Conservation (phyloP, 2,888 invertebrate genomes). For the Monochamus alternatus region DNA sequence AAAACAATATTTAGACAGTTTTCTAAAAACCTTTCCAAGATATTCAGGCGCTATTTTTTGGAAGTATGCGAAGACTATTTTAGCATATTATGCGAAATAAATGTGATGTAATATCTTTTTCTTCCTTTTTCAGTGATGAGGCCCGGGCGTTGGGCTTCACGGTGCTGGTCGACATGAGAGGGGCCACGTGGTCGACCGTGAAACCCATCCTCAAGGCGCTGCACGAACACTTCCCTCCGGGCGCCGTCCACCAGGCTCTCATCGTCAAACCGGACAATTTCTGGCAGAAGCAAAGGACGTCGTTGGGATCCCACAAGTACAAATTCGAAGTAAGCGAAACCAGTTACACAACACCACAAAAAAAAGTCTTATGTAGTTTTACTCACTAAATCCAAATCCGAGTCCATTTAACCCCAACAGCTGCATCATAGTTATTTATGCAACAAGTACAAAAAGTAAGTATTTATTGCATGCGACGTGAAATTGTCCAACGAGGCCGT, state of each 20-base stretch:
- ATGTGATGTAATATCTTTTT: not conserved
- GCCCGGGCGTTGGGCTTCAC: conserved; percentile 92
- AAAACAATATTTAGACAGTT: too few relatives aligned
- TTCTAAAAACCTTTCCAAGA: too few relatives aligned
- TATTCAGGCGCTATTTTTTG: too few relatives aligned
- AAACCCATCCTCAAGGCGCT: conserved; percentile 98
- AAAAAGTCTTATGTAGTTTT: too few relatives aligned
- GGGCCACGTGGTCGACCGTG: conserved; percentile 95
- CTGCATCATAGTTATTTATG: too few relatives aligned
- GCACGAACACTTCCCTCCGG: conserved; percentile 95
- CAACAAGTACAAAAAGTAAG: too few relatives aligned
- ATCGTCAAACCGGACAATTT: conserved; percentile 99
- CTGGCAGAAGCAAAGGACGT: conserved; percentile 99
- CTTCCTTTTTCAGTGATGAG: conserved; percentile 80
- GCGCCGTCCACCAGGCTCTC: conserved; percentile 92
- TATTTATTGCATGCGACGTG: too few relatives aligned
- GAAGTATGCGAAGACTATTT: too few relatives aligned
- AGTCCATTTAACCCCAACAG: too few relatives aligned
- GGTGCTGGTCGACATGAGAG: conserved; percentile 98
- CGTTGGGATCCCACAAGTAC: conserved; percentile 97
- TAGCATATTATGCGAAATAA: too few relatives aligned
- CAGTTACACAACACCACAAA: not conserved
- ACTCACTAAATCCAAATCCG: too few relatives aligned
- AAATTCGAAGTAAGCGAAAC: conserved; percentile 91
- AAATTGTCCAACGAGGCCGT: too few relatives aligned